These are phyloP conservation scores for Drosophila algonquin DNA, from an alignment of 2,888 invertebrate species.

Conservation along the genomic window DNA sequence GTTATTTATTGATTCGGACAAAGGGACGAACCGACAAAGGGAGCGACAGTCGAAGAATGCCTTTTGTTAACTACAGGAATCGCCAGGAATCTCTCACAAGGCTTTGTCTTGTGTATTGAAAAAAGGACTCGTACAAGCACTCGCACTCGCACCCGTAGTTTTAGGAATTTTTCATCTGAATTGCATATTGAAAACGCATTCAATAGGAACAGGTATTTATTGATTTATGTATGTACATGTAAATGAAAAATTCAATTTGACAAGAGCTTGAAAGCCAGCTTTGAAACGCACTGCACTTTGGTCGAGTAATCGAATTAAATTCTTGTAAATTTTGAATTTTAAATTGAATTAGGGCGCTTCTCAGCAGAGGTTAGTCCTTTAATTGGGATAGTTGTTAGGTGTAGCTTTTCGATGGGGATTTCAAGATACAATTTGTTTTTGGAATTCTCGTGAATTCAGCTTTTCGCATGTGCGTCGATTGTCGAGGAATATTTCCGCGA, in stretches of 20 bases:
- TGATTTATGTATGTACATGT: not conserved
- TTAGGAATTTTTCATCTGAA: not conserved
- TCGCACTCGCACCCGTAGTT: too few species aligned
- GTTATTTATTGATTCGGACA: not conserved
- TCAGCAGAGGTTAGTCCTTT: not conserved
- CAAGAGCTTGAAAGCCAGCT: not conserved
- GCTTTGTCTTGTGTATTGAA: not conserved
- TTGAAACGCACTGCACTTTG: not conserved
- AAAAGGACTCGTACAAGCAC: not conserved
- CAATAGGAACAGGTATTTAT: not conserved
- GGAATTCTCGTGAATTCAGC: too few species aligned
- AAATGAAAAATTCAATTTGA: not conserved
- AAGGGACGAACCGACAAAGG: not conserved
- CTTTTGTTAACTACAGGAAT: not conserved
- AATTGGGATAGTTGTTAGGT: not conserved
- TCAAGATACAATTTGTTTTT: too few species aligned
- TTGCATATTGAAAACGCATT: not conserved
- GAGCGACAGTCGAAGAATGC: not conserved
- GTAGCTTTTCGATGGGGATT: too few species aligned
- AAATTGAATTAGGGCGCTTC: not conserved
- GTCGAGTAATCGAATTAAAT: not conserved
- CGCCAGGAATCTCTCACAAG: too few species aligned
- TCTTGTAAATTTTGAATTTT: not conserved
- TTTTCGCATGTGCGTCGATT: too few species aligned
- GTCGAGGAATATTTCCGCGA: too few species aligned